Conservation (phyloP, 2,113 vertebrate genomes). For the Brienomyrus longianalis region DNA sequence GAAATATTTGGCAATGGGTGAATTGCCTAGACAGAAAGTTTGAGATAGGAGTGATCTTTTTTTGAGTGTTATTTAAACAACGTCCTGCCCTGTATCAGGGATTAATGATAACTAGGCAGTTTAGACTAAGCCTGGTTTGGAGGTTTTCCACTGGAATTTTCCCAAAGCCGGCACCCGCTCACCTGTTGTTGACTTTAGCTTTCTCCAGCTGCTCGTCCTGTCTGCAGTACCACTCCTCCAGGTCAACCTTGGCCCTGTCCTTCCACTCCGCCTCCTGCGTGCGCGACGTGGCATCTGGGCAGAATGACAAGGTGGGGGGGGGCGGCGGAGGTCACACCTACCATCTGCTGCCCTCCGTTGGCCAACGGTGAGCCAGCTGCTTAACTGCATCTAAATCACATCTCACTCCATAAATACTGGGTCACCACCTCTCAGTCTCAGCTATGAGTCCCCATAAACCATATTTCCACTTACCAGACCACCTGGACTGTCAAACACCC, state of each 20-base stretch:
- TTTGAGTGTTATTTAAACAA: neutral
- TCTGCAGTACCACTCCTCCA: constrained; percentile 88
- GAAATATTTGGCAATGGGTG: neutral
- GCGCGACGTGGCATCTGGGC: constrained; percentile 80
- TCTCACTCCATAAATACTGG: neutral
- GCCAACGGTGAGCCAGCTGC: neutral
- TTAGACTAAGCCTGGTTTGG: neutral
- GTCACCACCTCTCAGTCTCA: no score
- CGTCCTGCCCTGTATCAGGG: neutral
- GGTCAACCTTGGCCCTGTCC: constrained; percentile 85
- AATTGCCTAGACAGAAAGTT: neutral
- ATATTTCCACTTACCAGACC: neutral
- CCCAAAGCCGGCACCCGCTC: constrained; percentile 28
- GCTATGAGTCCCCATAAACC: neutral
- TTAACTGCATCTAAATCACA: neutral
- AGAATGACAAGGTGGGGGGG: constrained; percentile 10
- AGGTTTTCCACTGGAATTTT: neutral
- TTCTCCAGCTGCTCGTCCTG: constrained; percentile 93
- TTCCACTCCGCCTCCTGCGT: constrained; percentile 92
- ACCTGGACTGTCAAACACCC: neutral
- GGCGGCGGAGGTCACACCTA: neutral
- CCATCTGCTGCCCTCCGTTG: neutral
- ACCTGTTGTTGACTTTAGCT: constrained; percentile 95
- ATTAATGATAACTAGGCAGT: neutral
- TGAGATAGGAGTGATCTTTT: neutral